phyloP scores from a whole-genome alignment of 2,888 invertebrate species.

The Dryococelus australis region DNA sequence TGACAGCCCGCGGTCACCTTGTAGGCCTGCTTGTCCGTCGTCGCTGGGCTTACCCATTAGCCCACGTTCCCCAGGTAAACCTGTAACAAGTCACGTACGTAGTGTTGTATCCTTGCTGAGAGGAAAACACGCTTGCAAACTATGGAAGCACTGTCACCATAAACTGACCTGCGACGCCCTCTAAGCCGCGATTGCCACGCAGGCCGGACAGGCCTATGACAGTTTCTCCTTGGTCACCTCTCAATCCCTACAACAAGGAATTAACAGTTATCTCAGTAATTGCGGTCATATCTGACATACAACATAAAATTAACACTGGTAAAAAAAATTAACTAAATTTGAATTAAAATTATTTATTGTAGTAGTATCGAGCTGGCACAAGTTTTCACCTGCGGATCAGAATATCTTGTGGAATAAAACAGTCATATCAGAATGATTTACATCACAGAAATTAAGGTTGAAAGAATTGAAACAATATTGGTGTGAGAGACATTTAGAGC shows the following conservation, averaged over 20 bases:
- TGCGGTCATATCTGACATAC: no score
- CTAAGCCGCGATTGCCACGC: conserved; percentile 21
- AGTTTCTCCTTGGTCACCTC: conserved; percentile 52
- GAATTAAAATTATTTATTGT: no score
- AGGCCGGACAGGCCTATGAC: conserved; percentile 46
- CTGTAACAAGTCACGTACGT: conserved; percentile 37
- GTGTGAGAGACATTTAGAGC: no score
- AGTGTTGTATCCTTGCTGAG: background rate
- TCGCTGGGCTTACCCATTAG: conserved; percentile 52
- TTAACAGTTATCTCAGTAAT: no score
- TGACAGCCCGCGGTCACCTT: conserved; percentile 53
- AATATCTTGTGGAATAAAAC: no score
- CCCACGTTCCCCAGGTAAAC: conserved; percentile 49
- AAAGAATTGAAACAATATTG: no score
- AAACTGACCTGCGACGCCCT: conserved; percentile 32
- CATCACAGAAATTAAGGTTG: no score
- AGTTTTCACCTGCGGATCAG: no score
- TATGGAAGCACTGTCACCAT: background rate
- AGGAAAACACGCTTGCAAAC: background rate
- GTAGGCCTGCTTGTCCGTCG: conserved; percentile 50
- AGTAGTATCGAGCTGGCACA: no score
- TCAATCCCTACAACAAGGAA: conserved; percentile 26
- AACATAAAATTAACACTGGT: no score
- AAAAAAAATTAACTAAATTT: no score
- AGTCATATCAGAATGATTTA: no score